Conservation (phyloP, 2,113 vertebrate genomes). For the Chlorodrepanis virens region DNA sequence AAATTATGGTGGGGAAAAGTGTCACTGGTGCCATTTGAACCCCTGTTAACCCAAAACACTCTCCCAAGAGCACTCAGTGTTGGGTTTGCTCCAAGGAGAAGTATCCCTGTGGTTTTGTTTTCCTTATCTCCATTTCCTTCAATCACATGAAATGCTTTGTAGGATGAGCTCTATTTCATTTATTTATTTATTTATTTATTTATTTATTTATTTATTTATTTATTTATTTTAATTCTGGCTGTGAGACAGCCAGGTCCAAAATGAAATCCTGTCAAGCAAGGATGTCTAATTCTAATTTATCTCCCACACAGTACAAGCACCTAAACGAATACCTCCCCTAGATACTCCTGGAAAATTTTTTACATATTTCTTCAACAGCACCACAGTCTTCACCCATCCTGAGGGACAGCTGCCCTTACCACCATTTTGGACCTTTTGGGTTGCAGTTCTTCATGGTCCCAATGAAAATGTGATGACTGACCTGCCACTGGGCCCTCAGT, state of each 20-base stretch:
- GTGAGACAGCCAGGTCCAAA: not conserved
- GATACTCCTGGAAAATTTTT: not conserved
- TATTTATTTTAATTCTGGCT: not conserved
- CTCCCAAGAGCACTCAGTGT: fast-evolving
- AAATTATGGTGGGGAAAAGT: not conserved
- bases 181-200: not conserved
- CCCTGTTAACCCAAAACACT: fast-evolving
- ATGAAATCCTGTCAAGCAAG: not conserved
- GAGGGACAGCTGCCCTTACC: not conserved
- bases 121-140: not conserved
- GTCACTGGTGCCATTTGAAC: not conserved
- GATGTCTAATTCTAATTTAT: not conserved
- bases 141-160: not conserved
- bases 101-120: not conserved
- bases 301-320: not conserved
- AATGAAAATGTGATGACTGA: not conserved
- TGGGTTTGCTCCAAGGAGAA: not conserved
- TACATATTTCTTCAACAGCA: not conserved
- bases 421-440: not conserved
- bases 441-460: not conserved
- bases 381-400: not conserved
- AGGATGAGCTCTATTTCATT: not conserved
- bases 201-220: not conserved
- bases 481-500: not conserved
- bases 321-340: not conserved